Evolutionary conservation across 2,113 vertebrate genomes (phyloP).

Genomic region (Lagenorhynchus albirostris): DNA sequence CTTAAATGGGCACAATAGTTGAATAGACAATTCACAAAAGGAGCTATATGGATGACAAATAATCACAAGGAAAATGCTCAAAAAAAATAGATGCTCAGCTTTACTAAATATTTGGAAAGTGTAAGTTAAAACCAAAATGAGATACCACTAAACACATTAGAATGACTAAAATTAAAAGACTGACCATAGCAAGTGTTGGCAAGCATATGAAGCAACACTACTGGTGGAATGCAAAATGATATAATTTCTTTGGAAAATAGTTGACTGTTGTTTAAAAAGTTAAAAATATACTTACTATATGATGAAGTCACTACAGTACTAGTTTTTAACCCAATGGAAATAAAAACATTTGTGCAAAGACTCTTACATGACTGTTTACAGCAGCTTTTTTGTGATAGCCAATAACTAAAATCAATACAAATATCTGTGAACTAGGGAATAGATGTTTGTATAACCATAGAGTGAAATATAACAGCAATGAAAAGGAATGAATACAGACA

Average conservation of each 20-base stretch:
- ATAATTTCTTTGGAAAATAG: not conserved
- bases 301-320: not conserved
- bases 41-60: not conserved
- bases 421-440: not conserved
- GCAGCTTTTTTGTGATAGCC: not conserved
- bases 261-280: not conserved
- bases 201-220: not conserved
- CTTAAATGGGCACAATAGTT: not conserved
- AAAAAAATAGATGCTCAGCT: no score
- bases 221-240: not conserved
- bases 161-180: not conserved
- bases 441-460: not conserved
- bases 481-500: not conserved
- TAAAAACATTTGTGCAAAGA: not conserved
- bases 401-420: not conserved
- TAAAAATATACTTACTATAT: not conserved
- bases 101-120: not conserved
- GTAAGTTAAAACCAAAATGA: not conserved
- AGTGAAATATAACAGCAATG: not conserved
- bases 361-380: not conserved
- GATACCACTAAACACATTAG: not conserved
- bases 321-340: not conserved
- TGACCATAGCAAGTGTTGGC: not conserved
- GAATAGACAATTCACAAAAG: not conserved
- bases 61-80: not conserved